These are phyloP conservation scores for Vultur gryphus DNA, from an alignment of 2,797 vertebrate species.

Conservation along the genomic window DNA sequence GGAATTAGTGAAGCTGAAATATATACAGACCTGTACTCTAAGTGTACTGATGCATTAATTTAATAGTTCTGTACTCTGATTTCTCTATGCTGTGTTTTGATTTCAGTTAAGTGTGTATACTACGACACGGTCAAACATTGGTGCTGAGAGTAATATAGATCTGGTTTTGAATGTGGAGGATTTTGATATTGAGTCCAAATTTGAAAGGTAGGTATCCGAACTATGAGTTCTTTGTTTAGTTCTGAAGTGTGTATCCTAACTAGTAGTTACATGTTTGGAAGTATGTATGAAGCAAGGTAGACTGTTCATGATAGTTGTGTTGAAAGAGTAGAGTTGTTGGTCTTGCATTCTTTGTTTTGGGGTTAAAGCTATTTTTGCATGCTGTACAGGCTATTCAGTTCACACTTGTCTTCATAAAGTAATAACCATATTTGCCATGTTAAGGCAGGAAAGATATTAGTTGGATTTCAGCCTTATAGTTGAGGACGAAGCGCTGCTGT, in stretches of 20 bases:
- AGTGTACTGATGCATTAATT: rapidly evolving
- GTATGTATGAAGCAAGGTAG: neutral
- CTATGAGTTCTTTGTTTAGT: neutral
- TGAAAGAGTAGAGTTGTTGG: neutral
- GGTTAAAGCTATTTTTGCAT: neutral
- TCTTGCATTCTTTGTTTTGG: neutral
- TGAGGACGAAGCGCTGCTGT: neutral
- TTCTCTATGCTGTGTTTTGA: neutral
- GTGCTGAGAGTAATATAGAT: constrained; percentile 83
- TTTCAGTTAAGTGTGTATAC: constrained; percentile 93
- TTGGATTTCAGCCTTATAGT: neutral
- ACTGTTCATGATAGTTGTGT: rapidly evolving
- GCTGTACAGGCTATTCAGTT: neutral
- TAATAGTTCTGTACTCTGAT: neutral
- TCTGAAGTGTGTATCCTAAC: neutral
- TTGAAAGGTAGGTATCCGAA: constrained; percentile 80
- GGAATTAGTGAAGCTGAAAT: neutral
- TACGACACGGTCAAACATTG: constrained; percentile 79
- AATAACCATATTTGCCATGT: neutral
- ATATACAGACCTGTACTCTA: no score
- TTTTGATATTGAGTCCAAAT: constrained; percentile 86
- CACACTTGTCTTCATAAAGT: neutral
- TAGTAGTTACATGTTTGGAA: rapidly evolving
- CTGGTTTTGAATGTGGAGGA: constrained; percentile 86
- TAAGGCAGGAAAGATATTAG: neutral